A percentile compares a stretch with the other conserved stretches of the same genome.
These are phyloP conservation scores for Atlantisia rogersi DNA, from an alignment of 2,113 vertebrate genomes.

Conservation along the genomic window DNA sequence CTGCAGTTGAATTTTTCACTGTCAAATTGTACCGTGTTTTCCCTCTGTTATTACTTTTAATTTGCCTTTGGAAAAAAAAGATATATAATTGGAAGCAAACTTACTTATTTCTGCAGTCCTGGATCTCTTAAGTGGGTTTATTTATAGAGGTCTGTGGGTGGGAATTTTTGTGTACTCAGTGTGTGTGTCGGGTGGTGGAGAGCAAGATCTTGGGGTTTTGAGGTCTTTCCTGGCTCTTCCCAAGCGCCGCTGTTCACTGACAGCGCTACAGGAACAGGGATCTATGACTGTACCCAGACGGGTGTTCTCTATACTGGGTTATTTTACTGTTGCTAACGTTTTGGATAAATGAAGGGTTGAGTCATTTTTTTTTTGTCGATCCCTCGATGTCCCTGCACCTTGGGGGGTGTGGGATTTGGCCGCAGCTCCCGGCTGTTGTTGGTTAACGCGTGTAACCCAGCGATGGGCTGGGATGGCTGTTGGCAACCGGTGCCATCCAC, in stretches of 20 bases:
- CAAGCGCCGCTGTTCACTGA: neutral
- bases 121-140: conserved; percentile 70
- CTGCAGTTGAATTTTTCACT: neutral
- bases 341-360: neutral
- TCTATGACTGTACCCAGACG: neutral
- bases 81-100: conserved; percentile 11
- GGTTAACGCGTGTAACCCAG: rapidly evolving
- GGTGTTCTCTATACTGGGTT: neutral
- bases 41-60: neutral
- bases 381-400: neutral
- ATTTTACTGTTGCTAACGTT: neutral
- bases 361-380: neutral
- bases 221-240: neutral
- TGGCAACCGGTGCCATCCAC: neutral
- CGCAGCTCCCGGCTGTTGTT: rapidly evolving
- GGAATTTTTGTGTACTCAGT: conserved; percentile 25
- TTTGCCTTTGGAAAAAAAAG: neutral
- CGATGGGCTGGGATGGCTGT: neutral
- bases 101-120: conserved; percentile 41
- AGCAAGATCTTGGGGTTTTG: conserved; percentile 11
- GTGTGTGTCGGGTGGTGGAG: neutral
- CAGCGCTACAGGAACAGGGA: neutral
- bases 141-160: conserved; percentile 73
- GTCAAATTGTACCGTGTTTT: neutral
- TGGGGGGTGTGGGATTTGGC: rapidly evolving